Evolutionary conservation across 2,113 vertebrate species (phyloP).

Genomic region (Suricata suricatta): DNA sequence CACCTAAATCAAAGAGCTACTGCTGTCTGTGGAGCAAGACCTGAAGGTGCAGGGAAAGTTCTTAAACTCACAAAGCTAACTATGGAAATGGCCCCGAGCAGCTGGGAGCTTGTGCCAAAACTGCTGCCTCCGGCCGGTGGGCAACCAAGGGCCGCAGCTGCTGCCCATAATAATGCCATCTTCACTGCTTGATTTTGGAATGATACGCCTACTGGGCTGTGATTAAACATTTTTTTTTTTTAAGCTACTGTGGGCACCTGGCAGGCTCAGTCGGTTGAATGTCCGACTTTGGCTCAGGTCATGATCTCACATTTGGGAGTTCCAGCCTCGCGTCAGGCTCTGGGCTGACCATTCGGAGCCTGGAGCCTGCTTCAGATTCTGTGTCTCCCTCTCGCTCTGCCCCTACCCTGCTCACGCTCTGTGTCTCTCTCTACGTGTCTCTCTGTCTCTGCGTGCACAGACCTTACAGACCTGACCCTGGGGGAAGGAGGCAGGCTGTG

Average conservation of each 20-base stretch:
- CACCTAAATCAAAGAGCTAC: neutral
- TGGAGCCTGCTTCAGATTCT: no score
- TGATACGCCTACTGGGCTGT: neutral
- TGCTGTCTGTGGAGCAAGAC: rapidly evolving
- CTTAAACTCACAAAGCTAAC: neutral
- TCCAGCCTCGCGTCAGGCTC: no score
- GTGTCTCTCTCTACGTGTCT: no score
- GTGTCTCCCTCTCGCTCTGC: no score
- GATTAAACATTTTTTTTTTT: neutral
- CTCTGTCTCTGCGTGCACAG: rapidly evolving
- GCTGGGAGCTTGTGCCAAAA: neutral
- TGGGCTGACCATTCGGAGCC: rapidly evolving
- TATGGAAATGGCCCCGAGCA: rapidly evolving
- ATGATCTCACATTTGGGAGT: no score
- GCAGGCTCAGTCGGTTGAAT: no score
- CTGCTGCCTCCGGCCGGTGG: rapidly evolving
- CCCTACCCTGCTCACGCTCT: no score
- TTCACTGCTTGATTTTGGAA: neutral
- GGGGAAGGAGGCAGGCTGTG: neutral
- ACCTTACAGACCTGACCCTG: neutral
- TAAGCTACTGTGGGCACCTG: neutral
- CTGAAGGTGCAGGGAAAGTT: neutral
- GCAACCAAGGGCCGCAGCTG: no score
- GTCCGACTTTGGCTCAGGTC: no score
- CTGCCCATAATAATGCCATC: no score